These are phyloP conservation scores for Sesamia inferens DNA, from an alignment of 2,888 invertebrate species.

Conservation along the genomic window DNA sequence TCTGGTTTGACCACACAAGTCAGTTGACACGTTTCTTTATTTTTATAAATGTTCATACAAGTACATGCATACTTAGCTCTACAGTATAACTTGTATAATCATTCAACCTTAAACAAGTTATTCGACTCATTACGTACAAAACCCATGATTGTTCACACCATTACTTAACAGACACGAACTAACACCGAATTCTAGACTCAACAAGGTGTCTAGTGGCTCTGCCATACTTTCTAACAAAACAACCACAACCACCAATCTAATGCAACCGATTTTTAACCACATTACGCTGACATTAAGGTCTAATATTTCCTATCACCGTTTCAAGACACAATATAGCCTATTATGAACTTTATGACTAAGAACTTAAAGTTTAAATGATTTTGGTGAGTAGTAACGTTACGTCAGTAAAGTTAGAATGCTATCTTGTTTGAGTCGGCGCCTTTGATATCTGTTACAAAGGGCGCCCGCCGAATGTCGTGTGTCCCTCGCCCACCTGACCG, in stretches of 20 bases:
- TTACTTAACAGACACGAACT: conserved; percentile 73
- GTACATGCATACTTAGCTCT: not conserved
- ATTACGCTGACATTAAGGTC: fast-evolving
- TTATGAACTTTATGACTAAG: fast-evolving
- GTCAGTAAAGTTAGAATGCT: conserved; percentile 61
- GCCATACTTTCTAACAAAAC: conserved; percentile 55
- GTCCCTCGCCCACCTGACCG: conserved; percentile 86
- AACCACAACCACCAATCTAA: conserved; percentile 51
- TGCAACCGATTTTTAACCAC: not conserved
- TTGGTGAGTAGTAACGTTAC: conserved; percentile 45
- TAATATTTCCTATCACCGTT: not conserved
- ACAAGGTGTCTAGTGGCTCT: conserved; percentile 85
- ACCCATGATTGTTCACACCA: conserved; percentile 71
- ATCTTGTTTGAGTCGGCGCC: conserved; percentile 83
- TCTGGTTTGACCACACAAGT: not conserved
- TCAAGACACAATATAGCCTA: not conserved
- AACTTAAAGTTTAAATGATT: conserved; percentile 36
- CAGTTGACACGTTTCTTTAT: not conserved
- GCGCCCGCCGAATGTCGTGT: conserved; percentile 86
- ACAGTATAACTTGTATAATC: conserved; percentile 24
- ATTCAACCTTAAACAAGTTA: conserved; percentile 57
- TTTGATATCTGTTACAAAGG: conserved; percentile 86
- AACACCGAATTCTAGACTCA: conserved; percentile 83
- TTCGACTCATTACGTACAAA: conserved; percentile 63
- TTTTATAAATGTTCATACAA: not conserved